phyloP scores from a whole-genome alignment of 2,113 vertebrate genomes.

The Indicator maculatus region DNA sequence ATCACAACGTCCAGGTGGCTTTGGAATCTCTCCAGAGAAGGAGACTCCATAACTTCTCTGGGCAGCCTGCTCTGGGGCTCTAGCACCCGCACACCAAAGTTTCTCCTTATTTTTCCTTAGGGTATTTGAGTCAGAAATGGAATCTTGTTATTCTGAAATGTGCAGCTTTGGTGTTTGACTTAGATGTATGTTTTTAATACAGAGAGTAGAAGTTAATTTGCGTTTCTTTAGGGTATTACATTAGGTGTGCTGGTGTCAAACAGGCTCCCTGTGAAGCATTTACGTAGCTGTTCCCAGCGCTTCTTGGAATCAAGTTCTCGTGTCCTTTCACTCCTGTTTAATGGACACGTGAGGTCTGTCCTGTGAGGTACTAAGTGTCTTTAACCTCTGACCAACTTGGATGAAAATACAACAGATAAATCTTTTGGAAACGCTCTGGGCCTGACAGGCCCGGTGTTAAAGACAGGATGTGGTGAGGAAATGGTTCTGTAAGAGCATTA shows the following conservation, averaged over 20 bases:
- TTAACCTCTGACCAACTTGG: constrained; percentile 34
- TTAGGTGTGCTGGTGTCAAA: background rate
- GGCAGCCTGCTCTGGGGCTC: too few relatives aligned
- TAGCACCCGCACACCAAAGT: too few relatives aligned
- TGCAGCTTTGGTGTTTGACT: background rate
- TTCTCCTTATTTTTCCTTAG: too few relatives aligned
- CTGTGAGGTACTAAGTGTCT: background rate
- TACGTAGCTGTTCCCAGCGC: background rate
- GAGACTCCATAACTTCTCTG: too few relatives aligned
- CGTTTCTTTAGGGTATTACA: background rate
- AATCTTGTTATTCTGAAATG: background rate
- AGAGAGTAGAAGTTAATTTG: background rate
- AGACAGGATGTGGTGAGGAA: constrained; percentile 41
- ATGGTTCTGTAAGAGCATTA: constrained; percentile 17
- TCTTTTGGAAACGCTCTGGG: background rate
- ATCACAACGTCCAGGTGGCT: too few relatives aligned
- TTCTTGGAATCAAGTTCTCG: background rate
- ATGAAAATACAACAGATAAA: background rate
- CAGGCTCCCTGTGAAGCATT: background rate
- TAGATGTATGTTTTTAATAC: background rate
- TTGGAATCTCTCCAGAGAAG: too few relatives aligned
- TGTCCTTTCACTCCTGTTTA: background rate
- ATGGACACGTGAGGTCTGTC: background rate
- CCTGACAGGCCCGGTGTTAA: background rate
- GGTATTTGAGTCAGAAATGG: background rate